phyloP scores from a whole-genome alignment of 2,888 invertebrate genomes.

The Ceratothoa steindachneri region DNA sequence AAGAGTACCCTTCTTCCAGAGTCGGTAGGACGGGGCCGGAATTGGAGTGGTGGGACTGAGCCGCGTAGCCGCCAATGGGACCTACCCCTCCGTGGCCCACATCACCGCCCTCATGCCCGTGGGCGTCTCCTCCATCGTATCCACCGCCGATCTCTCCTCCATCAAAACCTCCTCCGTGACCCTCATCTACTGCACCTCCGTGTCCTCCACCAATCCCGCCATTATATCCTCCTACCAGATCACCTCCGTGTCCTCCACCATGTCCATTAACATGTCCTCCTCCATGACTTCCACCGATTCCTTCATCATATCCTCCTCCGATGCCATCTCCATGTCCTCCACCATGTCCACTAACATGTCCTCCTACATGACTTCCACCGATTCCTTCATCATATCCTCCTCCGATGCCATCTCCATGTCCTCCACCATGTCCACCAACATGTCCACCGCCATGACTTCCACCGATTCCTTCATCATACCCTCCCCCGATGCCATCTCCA shows the following conservation, averaged over 20 bases:
- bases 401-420: background rate
- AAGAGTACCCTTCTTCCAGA: background rate
- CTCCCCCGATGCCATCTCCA: background rate
- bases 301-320: background rate
- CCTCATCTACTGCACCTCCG: background rate
- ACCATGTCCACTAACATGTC: background rate
- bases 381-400: background rate
- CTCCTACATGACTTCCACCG: background rate
- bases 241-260: background rate
- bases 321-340: background rate
- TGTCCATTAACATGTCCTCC: background rate
- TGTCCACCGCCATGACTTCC: background rate
- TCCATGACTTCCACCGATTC: background rate
- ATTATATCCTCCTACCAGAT: background rate
- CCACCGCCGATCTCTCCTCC: background rate
- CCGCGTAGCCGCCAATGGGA: background rate
- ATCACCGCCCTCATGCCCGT: background rate
- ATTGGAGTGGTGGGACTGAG: background rate
- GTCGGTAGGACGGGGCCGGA: background rate
- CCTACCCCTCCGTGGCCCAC: background rate
- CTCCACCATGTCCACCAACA: conserved; percentile 1
- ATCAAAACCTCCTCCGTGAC: background rate
- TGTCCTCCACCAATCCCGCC: background rate
- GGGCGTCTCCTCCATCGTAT: background rate
- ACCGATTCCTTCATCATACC: background rate